Conservation (phyloP, 92 coral and sea anemone species). For the Blastomussa wellsi region DNA sequence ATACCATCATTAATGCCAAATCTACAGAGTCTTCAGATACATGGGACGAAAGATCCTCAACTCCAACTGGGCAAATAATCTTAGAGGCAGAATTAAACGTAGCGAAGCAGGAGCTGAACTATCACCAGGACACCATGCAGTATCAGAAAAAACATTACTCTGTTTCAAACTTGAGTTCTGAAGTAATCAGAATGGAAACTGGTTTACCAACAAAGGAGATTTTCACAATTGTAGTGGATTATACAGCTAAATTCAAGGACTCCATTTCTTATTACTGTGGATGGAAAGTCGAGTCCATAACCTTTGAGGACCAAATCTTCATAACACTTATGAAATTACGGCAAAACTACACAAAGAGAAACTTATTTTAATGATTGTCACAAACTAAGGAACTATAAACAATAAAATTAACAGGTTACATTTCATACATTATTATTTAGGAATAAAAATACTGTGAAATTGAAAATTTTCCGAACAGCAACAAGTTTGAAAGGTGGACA, state of each 20-base stretch:
- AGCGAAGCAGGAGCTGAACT: slow-evolving; percentile 26
- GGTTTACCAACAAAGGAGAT: slow-evolving; percentile 39
- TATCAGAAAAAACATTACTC: slow-evolving; percentile 44
- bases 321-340: slow-evolving; percentile 51
- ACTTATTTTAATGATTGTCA: too few species aligned
- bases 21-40: not conserved
- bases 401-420: too few species aligned
- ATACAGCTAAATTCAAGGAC: slow-evolving; percentile 29
- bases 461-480: too few species aligned
- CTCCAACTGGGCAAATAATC: slow-evolving; percentile 23
- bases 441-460: too few species aligned
- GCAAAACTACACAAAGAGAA: slow-evolving; percentile 54
- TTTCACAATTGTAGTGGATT: slow-evolving; percentile 16
- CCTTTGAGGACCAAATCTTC: slow-evolving; percentile 45
- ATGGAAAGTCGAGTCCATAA: slow-evolving; percentile 53
- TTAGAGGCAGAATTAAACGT: slow-evolving; percentile 52
- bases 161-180: slow-evolving; percentile 29
- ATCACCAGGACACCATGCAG: not conserved
- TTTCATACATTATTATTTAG: too few species aligned
- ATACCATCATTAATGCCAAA: not conserved
- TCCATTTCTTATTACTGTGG: slow-evolving; percentile 46
- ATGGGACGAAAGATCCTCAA: not conserved
- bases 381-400: too few species aligned
- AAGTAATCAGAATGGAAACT: slow-evolving; percentile 47
- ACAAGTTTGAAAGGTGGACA: too few species aligned